Base-by-base conservation (phyloP, 2,888 invertebrate species). In the Athalia rosae region DNA sequence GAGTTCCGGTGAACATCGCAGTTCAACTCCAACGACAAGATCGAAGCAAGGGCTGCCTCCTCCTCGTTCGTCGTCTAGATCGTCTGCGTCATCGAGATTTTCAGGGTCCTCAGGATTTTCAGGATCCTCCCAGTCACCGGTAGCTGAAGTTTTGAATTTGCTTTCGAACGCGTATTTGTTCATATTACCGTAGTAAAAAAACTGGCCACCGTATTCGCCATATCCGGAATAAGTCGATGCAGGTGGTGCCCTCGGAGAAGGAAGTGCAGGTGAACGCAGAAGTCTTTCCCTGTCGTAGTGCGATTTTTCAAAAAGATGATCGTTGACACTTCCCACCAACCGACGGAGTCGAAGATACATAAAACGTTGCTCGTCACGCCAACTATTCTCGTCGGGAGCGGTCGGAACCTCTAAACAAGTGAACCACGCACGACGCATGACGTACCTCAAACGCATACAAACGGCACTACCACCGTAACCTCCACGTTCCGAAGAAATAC, bases 131-230 rank as follows among this genome's bases (percentile, higher is more conserved):
- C 77, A 73, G 69, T 58, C 77, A 41, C 69, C 69, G 11, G 77
- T 66, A n/a, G 15, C 79, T 4, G 78, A 41, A 4, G 82, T 71
- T 61, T 81, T 81, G 64, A 87, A 87, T 77, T 86, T 88, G 62
- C 77, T 86, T 3, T 87, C 85, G 58, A 85, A 89, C 0, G 89
- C 89, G 77, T 83, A 85, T 67, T 85, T 87, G 80, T 89, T 90
- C 89, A 90, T 89, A 62, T 87, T 88, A 3, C 89, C 89, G 62
- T 90, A 90, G 64, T 87, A 89, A 66, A 86, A 90, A 64, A 89
- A 89, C 41, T 81, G 82, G 0, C 88, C 89, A 0, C 86, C 87
- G 76, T 87, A 89, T 59, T 89, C 89, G 3, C 89, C 89, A 77
- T 88, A 89, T 63, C 89, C 89, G 0, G 86, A 88, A 64, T 89